phyloP scores from a whole-genome alignment of 2,888 invertebrate species.

The Ennomos quercinarius region DNA sequence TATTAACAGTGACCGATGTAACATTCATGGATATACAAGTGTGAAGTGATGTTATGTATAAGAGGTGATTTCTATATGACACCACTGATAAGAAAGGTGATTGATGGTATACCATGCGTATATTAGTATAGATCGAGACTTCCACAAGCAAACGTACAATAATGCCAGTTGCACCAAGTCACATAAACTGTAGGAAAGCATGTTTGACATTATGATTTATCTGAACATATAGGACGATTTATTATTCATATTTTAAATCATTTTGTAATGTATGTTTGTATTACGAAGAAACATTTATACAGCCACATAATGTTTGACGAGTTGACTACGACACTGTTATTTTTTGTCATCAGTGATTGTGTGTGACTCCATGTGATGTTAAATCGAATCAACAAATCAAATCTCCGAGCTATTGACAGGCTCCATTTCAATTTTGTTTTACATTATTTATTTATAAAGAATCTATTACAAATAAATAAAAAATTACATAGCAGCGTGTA shows the following conservation, averaged over 20 bases:
- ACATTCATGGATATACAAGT: constrained; percentile 75
- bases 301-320: constrained; percentile 20
- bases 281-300: constrained; percentile 11
- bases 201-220: constrained; percentile 16
- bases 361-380: constrained; percentile 72
- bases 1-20: constrained; percentile 66
- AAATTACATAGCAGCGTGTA: constrained; percentile 44
- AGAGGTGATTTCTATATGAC: constrained; percentile 74
- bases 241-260: constrained; percentile 14
- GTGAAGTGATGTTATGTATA: constrained; percentile 69
- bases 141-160: constrained; percentile 66
- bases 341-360: constrained; percentile 48
- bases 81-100: constrained; percentile 46
- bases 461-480: constrained; percentile 66
- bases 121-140: constrained; percentile 58
- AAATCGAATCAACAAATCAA: constrained; percentile 60
- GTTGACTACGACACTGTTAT: constrained; percentile 16
- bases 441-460: constrained; percentile 78
- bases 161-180: constrained; percentile 42
- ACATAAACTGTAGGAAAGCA: constrained; percentile 22
- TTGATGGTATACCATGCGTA: constrained; percentile 62
- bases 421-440: constrained; percentile 60
- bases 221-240: constrained; percentile 3
- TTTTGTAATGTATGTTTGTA: constrained; percentile 15
- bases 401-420: constrained; percentile 53